Base-by-base conservation (phyloP, 2,113 vertebrate species). In the Muscicapa adusta region DNA sequence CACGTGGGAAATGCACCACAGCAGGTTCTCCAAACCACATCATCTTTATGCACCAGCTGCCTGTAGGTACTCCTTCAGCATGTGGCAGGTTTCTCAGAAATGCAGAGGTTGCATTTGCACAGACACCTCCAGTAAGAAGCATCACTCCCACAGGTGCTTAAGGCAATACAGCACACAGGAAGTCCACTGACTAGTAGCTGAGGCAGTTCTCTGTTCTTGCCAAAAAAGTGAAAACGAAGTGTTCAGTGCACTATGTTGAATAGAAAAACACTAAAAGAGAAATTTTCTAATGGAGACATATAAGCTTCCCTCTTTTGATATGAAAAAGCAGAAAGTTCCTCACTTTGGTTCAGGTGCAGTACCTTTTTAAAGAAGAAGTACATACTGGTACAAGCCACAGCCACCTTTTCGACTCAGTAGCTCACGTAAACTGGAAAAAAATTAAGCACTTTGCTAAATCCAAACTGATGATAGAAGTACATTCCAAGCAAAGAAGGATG, bases 1-100 rank as follows among this genome's bases (percentile, higher is more conserved):
- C 19, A 10, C 1, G 2, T 4, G 2, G 31, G 31, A 82, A 76
- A 58, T 2, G 5, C 3, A 8, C 15, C 33, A 36, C 0, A 0
- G 13, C 34, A 67, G 34, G 29, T 31, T 67, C 43, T 71, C 40
- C 53, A 60, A 40, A 48, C 6, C 18, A 51, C 18, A 56, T 4
- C 36, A 75, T 14, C 31, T 63, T 82, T 75, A 76, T 2, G 0
- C 50, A 83, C n/a, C 28, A 29, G 17, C 16, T 25, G 22, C 22
- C 26, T 68, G 19, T 5, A 45, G 12, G 23, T 17, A 78, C 14
- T 48, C 75, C 25, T 47, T 51, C 60, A 36, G 45, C 4, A 1
- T 28, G 15, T 63, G 24, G 38, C 40, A 88, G 53, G 29, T 67
- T 47, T 50, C 25, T 47, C 34, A 85, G 43, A 85, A 89, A 62